Conservation (phyloP, 2,888 invertebrate genomes). For the Lasius platythorax region DNA sequence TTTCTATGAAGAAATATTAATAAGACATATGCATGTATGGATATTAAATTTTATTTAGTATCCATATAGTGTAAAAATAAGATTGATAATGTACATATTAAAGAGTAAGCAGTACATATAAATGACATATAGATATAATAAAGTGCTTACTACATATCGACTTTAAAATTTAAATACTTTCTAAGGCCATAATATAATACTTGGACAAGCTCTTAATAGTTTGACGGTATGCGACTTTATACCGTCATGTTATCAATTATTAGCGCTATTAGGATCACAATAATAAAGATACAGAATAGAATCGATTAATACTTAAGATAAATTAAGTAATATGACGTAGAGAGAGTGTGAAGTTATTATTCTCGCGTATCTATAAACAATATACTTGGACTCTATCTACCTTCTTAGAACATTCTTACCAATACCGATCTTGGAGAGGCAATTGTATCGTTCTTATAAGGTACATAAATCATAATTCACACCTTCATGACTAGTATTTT, state of each 20-base stretch:
- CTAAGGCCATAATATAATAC: slow-evolving; percentile 70
- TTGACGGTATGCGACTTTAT: slow-evolving; percentile 53
- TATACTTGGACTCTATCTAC: slow-evolving; percentile 53
- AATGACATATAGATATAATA: slow-evolving; percentile 64
- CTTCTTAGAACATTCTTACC: slow-evolving; percentile 59
- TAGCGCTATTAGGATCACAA: slow-evolving; percentile 48
- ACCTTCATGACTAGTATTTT: slow-evolving; percentile 77
- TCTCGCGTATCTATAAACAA: slow-evolving; percentile 41
- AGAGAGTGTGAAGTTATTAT: slow-evolving; percentile 34
- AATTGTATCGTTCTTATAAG: slow-evolving; percentile 58
- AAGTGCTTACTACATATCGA: slow-evolving; percentile 66
- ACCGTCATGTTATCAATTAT: not conserved
- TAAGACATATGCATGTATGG: slow-evolving; percentile 50
- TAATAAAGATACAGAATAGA: slow-evolving; percentile 59
- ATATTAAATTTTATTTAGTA: slow-evolving; percentile 75
- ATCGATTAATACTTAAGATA: slow-evolving; percentile 43
- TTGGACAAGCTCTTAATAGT: slow-evolving; percentile 39
- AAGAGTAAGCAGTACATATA: slow-evolving; percentile 71
- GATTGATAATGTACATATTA: slow-evolving; percentile 70
- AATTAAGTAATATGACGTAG: slow-evolving; percentile 54
- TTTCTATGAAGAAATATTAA: not conserved
- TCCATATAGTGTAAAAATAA: slow-evolving; percentile 75
- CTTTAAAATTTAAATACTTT: slow-evolving; percentile 66
- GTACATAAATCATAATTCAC: slow-evolving; percentile 71
- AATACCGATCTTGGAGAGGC: slow-evolving; percentile 51